phyloP scores from a whole-genome alignment of 2,797 vertebrate species.

The Mionectes olivaceus region DNA sequence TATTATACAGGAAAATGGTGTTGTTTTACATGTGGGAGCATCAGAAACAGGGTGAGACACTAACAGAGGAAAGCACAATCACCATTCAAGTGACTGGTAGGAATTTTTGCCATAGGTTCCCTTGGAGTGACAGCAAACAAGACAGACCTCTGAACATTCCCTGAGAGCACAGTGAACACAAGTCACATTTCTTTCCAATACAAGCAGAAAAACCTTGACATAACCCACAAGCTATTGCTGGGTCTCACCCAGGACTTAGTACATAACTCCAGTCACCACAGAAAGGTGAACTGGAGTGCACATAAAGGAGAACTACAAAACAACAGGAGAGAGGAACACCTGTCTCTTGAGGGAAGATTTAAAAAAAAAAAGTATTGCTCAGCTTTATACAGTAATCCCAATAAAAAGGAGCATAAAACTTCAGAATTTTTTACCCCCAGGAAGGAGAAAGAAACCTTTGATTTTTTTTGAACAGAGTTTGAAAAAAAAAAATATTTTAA shows the following conservation, averaged over 20 bases:
- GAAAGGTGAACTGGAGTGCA: background rate
- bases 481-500: slow-evolving; percentile 5
- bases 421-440: background rate
- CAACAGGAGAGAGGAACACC: background rate
- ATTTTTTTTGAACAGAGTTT: slow-evolving; percentile 11
- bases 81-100: background rate
- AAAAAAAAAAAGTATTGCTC: background rate
- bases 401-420: background rate
- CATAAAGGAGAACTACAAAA: background rate
- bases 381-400: background rate
- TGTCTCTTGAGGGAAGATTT: background rate
- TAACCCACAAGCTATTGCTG: background rate
- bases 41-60: background rate
- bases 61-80: background rate
- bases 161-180: background rate
- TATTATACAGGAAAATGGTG: background rate
- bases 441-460: background rate
- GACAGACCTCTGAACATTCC: background rate
- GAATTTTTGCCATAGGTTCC: background rate
- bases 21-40: background rate
- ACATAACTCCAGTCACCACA: background rate
- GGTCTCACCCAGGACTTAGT: background rate
- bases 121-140: background rate
- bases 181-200: background rate
- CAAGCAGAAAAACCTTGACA: background rate